Base-by-base conservation (phyloP, 2,797 vertebrate genomes). In the Hyperoplus immaculatus region DNA sequence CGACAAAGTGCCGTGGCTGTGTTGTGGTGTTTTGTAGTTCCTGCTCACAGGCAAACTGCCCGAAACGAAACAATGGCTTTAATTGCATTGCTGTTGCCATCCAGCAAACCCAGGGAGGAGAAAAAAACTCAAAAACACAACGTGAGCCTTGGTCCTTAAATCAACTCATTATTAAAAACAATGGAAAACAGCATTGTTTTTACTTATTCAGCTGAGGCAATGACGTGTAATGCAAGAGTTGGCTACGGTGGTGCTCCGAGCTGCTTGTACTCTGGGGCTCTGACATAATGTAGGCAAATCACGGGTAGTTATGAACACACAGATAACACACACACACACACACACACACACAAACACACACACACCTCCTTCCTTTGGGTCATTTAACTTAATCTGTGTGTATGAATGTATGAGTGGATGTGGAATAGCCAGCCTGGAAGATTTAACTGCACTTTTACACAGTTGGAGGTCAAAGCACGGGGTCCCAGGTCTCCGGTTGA, bases 111-210 rank as follows among this genome's bases (percentile, higher is more conserved):
- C 64, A 29, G 75, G 76, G 29, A 29, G 29, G 29, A 29, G 29
- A 29, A 29, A 29, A 81, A 89, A 90, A 90, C 86, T 81, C 79
- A 88, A 91, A 92, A 92, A 88, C 84, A 84, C 80, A 82, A 83
- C 60, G 16, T 68, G 63, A 80, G 75, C 78, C 56, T 62, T 4
- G 10, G 55, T 75, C 85, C 81, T 51, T 82, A 88, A 87, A 80
- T 82, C 53, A 74, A 75, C 77, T 91, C 88, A 85, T 93, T 93
- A 90, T 84, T 74, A 79, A 92, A 89, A 94, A 87, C 91, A 93
- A 89, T 77, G 84, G 83, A 72, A 87, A 68, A 69, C 82, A 54
- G 79, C 83, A 58, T 72, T 87, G 83, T 86, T 92, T 82, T 81
- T 63, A 71, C 74, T 82, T 78, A 80, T 90, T 87, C 69, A 77